phyloP scores from a whole-genome alignment of 2,113 vertebrate species.

The Fregata magnificens region DNA sequence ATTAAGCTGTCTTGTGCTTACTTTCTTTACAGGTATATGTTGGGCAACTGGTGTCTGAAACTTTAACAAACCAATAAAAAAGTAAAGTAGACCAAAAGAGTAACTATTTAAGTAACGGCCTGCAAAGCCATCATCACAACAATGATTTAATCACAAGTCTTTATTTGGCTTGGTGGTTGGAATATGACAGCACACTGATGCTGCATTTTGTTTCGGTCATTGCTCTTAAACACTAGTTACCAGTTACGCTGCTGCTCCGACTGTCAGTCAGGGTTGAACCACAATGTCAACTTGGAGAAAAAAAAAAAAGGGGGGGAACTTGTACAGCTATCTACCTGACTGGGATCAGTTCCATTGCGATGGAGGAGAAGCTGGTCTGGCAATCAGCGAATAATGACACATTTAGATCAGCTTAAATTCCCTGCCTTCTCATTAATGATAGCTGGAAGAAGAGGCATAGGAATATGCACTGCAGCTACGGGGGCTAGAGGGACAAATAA shows the following conservation, averaged over 20 bases:
- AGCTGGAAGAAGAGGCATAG: background rate
- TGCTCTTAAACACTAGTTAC: background rate
- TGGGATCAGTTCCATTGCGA: accelerated
- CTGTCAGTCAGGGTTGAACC: background rate
- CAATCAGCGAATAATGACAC: background rate
- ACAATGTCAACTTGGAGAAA: background rate
- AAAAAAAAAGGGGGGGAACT: background rate
- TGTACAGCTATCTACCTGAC: background rate
- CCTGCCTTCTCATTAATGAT: background rate
- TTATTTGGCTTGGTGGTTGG: background rate
- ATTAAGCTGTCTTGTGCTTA: background rate
- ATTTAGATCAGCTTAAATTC: background rate
- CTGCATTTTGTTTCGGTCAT: background rate
- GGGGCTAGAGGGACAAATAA: background rate
- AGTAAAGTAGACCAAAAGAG: background rate
- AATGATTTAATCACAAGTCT: background rate
- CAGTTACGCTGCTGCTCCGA: background rate
- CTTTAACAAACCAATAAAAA: background rate
- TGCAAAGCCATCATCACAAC: background rate
- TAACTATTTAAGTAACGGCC: background rate
- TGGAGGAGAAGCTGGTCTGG: background rate
- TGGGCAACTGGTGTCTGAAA: background rate
- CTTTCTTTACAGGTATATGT: background rate
- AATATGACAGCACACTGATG: background rate
- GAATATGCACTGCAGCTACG: background rate